These are phyloP conservation scores for Oplegnathus fasciatus DNA, from an alignment of 2,113 vertebrate species.

Conservation along the genomic window DNA sequence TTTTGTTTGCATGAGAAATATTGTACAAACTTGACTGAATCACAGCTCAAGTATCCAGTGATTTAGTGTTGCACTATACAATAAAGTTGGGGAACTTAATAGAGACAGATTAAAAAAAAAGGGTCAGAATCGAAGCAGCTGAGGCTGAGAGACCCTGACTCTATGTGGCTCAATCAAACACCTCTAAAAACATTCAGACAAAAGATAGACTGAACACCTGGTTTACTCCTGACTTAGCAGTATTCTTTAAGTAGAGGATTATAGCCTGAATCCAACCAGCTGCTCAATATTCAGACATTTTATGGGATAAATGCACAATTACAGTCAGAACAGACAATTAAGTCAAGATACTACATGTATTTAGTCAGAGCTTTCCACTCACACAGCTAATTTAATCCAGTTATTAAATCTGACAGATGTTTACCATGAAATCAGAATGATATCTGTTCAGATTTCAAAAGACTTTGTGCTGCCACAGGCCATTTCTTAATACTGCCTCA, in stretches of 20 bases:
- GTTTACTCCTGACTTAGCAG: neutral
- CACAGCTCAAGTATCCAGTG: no score
- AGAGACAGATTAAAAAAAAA: no score
- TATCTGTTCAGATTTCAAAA: neutral
- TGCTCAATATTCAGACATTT: neutral
- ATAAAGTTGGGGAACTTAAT: no score
- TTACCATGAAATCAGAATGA: neutral
- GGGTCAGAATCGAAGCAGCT: no score
- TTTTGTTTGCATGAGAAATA: no score
- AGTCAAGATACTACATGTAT: neutral
- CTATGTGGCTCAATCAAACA: neutral
- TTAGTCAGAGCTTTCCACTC: neutral
- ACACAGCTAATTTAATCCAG: neutral
- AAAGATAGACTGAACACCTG: neutral
- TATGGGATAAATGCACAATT: neutral
- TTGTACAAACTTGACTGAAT: no score
- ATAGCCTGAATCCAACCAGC: no score
- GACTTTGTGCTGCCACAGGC: neutral
- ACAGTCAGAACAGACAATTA: neutral
- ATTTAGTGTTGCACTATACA: no score
- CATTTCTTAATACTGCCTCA: neutral
- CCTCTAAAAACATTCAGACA: neutral
- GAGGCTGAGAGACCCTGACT: neutral
- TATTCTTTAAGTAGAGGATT: neutral
- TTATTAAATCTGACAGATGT: slow-evolving; percentile 1